These are phyloP conservation scores for Lamproptera curius DNA, from an alignment of 2,888 invertebrate genomes.

Conservation along the genomic window DNA sequence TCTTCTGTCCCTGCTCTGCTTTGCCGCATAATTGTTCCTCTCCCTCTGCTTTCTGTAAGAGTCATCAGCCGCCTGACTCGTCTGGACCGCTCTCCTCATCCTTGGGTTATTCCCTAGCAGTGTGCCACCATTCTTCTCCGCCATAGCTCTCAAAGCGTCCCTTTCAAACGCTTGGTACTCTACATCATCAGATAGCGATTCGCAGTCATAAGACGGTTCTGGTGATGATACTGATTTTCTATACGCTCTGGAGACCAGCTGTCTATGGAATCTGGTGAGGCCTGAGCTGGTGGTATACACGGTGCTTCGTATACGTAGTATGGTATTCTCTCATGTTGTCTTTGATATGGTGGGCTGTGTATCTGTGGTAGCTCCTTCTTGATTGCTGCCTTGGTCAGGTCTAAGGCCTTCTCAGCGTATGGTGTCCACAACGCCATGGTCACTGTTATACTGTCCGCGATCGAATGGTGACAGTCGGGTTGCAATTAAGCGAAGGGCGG, in stretches of 20 bases:
- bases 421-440: constrained; percentile 63
- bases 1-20: constrained; percentile 93
- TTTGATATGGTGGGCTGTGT: constrained; percentile 22
- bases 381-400: constrained; percentile 43
- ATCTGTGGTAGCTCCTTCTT: constrained; percentile 35
- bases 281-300: constrained; percentile 40
- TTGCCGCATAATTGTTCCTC: constrained; percentile 97
- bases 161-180: constrained; percentile 85
- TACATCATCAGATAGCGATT: constrained; percentile 62
- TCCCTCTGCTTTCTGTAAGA: constrained; percentile 92
- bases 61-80: constrained; percentile 79
- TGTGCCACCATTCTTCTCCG: constrained; percentile 78
- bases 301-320: constrained; percentile 34
- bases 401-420: constrained; percentile 55
- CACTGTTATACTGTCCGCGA: not conserved
- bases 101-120: constrained; percentile 81
- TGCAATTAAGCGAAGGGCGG: no score
- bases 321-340: constrained; percentile 24
- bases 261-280: constrained; percentile 44
- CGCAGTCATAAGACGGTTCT: constrained; percentile 49
- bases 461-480: constrained; percentile 6
- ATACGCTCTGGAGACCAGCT: constrained; percentile 36
- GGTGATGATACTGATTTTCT: constrained; percentile 59
- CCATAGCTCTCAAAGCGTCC: constrained; percentile 82
- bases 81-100: constrained; percentile 81